These are phyloP conservation scores for Aphrophora alni DNA, from an alignment of 2,888 invertebrate species.

Conservation along the genomic window DNA sequence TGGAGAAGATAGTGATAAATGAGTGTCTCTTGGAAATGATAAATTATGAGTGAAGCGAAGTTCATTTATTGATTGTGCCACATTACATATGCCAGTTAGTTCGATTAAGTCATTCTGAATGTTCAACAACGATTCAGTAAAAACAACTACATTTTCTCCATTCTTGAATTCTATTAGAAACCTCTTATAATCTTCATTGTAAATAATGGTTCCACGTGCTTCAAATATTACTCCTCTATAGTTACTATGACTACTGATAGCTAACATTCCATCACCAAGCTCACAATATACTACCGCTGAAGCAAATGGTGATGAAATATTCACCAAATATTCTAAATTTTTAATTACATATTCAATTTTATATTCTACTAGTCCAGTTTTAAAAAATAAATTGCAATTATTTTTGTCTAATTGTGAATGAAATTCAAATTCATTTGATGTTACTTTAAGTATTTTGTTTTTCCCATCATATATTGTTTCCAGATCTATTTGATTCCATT, in stretches of 20 bases:
- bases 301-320: not conserved
- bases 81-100: not conserved
- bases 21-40: not conserved
- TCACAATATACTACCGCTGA: too few relatives aligned
- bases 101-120: not conserved
- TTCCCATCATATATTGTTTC: not conserved
- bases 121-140: not conserved
- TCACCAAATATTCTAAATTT: not conserved
- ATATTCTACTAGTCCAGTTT: not conserved
- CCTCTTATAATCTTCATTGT: not conserved
- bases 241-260: too few relatives aligned
- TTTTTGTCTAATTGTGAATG: not conserved
- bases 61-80: not conserved
- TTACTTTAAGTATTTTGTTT: not conserved
- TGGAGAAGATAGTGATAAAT: not conserved
- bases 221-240: not conserved
- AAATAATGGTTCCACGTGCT: not conserved
- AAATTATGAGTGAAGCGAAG: not conserved
- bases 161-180: not conserved
- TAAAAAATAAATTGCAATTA: not conserved
- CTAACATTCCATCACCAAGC: too few relatives aligned
- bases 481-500: not conserved
- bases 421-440: not conserved
- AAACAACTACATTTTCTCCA: not conserved
- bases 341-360: not conserved